Conservation (phyloP, 2,797 vertebrate species). For the Acanthurus tractus region DNA sequence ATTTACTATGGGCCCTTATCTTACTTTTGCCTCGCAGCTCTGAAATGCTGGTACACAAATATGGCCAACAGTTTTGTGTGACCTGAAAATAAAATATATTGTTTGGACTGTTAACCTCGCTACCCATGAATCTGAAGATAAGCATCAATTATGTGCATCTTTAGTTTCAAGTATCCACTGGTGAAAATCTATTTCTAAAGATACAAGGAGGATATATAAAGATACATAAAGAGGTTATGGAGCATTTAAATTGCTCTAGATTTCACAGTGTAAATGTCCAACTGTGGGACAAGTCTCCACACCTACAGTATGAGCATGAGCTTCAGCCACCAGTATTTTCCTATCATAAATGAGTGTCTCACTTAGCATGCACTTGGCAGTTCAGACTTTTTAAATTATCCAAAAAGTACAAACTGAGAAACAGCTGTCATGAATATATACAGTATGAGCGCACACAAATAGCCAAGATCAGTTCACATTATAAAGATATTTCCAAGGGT, state of each 20-base stretch:
- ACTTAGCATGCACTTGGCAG: background rate
- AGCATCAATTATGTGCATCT: background rate
- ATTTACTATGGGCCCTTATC: background rate
- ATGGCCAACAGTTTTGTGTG: background rate
- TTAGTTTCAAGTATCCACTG: background rate
- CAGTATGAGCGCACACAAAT: background rate
- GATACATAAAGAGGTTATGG: background rate
- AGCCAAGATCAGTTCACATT: slow-evolving; percentile 11
- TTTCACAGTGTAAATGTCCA: background rate
- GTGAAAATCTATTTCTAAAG: background rate
- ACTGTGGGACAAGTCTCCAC: slow-evolving; percentile 4
- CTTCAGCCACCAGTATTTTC: background rate
- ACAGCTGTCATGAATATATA: background rate
- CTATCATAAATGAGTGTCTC: background rate
- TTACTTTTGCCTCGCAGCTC: background rate
- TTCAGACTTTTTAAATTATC: slow-evolving; percentile 3
- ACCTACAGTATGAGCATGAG: background rate
- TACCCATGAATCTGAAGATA: background rate
- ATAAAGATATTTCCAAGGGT: slow-evolving; percentile 17
- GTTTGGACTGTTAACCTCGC: background rate
- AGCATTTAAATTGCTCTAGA: background rate
- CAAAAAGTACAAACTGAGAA: slow-evolving; percentile 1
- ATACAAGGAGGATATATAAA: background rate
- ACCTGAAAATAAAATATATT: background rate
- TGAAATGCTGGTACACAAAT: background rate